These are phyloP conservation scores for Cephalopachus bancanus DNA, from an alignment of 2,797 vertebrate genomes.

Conservation along the genomic window DNA sequence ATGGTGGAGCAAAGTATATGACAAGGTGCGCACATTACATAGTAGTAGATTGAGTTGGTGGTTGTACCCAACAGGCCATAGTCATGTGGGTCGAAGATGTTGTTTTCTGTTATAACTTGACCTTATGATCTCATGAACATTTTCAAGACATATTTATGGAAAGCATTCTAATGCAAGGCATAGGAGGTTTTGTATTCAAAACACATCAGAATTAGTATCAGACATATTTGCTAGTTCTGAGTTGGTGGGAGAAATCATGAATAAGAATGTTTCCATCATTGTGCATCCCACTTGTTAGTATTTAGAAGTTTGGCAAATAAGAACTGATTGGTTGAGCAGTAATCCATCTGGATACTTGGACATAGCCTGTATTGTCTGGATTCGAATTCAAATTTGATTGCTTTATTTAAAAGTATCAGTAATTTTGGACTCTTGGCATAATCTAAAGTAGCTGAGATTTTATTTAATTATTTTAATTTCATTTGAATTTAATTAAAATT, in stretches of 20 bases:
- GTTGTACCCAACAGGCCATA: fast-evolving
- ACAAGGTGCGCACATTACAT: fast-evolving
- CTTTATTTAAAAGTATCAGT: not conserved
- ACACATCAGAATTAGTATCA: not conserved
- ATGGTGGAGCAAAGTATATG: fast-evolving
- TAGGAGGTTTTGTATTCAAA: not conserved
- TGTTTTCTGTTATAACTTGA: not conserved
- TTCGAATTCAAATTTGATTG: not conserved
- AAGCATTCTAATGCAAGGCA: not conserved
- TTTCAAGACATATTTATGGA: not conserved
- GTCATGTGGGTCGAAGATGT: not conserved
- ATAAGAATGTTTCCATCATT: not conserved
- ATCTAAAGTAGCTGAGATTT: not conserved
- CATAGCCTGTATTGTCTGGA: not conserved
- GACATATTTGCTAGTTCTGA: not conserved
- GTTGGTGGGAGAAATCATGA: not conserved
- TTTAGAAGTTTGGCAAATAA: slow-evolving; percentile 12
- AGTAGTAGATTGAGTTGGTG: fast-evolving
- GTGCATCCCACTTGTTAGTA: not conserved
- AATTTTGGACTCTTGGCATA: not conserved
- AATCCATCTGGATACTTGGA: not conserved
- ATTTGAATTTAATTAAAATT: no score
- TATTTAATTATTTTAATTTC: not conserved
- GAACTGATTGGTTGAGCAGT: not conserved
- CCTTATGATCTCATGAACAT: not conserved